These are phyloP conservation scores for Thereva unica DNA, from an alignment of 2,888 invertebrate species.

Conservation along the genomic window DNA sequence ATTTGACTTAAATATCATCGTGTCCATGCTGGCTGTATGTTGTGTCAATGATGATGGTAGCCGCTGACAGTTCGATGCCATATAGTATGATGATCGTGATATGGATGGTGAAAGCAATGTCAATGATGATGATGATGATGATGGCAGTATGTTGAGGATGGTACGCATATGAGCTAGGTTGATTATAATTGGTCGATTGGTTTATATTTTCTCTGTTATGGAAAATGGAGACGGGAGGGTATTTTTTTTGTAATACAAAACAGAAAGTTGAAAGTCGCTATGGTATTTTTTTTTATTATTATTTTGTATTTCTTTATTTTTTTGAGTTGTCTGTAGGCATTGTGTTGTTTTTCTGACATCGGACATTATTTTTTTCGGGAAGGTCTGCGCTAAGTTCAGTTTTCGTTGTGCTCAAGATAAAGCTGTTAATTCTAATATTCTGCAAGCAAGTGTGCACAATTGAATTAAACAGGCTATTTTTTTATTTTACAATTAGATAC, in stretches of 20 bases:
- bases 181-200: conserved; percentile 44
- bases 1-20: conserved; percentile 31
- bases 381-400: no score
- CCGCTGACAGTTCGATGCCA: no score
- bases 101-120: conserved; percentile 12
- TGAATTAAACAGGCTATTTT: no score
- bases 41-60: background rate
- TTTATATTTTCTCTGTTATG: conserved; percentile 45
- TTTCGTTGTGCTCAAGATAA: no score
- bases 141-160: conserved; percentile 40
- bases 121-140: conserved; percentile 20
- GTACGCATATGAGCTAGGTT: conserved; percentile 46
- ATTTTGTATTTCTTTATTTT: background rate
- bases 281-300: conserved; percentile 1
- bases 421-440: no score
- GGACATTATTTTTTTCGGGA: no score
- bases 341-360: no score
- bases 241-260: conserved; percentile 2
- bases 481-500: no score
- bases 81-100: conserved; percentile 21
- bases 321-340: no score
- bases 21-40: conserved; percentile 30
- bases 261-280: background rate
- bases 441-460: no score
- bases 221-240: conserved; percentile 24